Conservation (phyloP, 1,140 invertebrate species). For the Colletes latitarsis region DNA sequence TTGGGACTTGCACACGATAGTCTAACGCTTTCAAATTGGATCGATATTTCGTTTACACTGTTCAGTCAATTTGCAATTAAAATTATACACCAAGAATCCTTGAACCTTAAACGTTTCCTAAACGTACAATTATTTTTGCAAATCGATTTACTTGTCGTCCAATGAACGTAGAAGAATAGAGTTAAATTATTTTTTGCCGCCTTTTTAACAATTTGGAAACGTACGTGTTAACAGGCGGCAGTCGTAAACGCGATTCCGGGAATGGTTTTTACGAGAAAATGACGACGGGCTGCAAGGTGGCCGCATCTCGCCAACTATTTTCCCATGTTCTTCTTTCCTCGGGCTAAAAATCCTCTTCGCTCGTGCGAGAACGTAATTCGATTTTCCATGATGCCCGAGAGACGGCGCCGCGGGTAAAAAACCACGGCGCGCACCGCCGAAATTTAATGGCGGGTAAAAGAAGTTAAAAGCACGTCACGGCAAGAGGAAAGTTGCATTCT, state of each 20-base stretch:
- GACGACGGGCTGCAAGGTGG: not conserved
- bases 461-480: not conserved
- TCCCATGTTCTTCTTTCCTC: not conserved
- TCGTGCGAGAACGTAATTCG: conserved; percentile 27
- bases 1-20: too few relatives aligned
- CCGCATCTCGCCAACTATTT: conserved; percentile 5
- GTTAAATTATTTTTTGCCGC: too few relatives aligned
- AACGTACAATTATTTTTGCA: too few relatives aligned
- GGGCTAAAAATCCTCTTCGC: conserved; percentile 11
- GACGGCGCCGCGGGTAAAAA: conserved; percentile 13
- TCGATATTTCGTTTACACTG: too few relatives aligned
- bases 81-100: too few relatives aligned
- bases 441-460: conserved; percentile 29
- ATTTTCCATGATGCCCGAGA: conserved; percentile 18
- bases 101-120: too few relatives aligned
- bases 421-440: not conserved
- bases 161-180: too few relatives aligned
- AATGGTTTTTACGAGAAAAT: not conserved
- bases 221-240: too few relatives aligned
- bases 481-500: not conserved
- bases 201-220: too few relatives aligned
- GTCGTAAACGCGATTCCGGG: not conserved
- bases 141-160: too few relatives aligned
- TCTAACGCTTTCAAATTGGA: too few relatives aligned
- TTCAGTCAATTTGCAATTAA: too few relatives aligned